Evolutionary conservation across 2,888 invertebrate genomes (phyloP), one percentile per base, ranked within the genome.

Genomic region (Sphaerophoria rueppellii): DNA sequence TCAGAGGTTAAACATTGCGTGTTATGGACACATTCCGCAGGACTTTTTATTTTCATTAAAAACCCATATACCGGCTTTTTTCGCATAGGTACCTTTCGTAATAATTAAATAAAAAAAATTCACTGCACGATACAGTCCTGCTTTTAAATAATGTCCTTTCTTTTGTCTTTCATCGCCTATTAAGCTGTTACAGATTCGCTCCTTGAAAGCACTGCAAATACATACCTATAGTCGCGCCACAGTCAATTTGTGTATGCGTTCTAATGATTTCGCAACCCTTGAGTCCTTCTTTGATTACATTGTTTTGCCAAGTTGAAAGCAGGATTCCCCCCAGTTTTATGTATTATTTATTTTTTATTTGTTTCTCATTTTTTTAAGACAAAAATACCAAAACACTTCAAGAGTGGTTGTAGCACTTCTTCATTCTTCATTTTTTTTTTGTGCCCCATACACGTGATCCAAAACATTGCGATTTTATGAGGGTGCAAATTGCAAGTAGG

Each of bases 341-440:
- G 24, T 24, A 24, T 24, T 55, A 9, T 43, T 55, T 79, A 55
- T 50, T 16, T 76, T 52, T 6, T 46, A 9, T 48, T 24, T 16
- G 0, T 6, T 50, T 67, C 11, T 43, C 12, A 7, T 61, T 14
- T 14, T 54, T 67, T 67, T 32, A 48, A 63, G 54, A 11, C 14
- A 11, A 79, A 74, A 73, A 63, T 79, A 71, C 58, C 74, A 55
- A 82, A 82, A 79, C 82, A 82, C 73, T 55, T 63, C 37, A 77
- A 80, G 72, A 72, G 67, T 81, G 69, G 58, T 81, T 69, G 67
- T 81, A 81, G 83, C 50, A 65, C 69, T 63, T 78, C 65, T 54
- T 12, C 52, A 60, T 71, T 55, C 11, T 43, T 24, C 24, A 24
- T 24, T 24, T 24, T 24, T 24, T 24, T 24, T 24, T 24, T 24